Conservation (phyloP, 1,140 invertebrate genomes). For the Melanaphis sacchari region DNA sequence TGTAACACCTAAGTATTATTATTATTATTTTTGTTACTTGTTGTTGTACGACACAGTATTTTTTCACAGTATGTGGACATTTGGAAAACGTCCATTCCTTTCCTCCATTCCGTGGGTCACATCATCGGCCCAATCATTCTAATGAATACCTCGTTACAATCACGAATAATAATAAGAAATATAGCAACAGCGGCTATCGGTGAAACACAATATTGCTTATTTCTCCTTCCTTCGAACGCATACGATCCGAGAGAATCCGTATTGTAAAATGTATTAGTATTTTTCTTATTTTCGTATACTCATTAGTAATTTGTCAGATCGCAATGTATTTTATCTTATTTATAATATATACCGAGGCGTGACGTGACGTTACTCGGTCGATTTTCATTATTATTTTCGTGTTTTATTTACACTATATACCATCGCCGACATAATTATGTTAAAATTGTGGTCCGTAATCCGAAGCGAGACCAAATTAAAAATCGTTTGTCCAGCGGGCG, state of each 20-base stretch:
- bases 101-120: not conserved
- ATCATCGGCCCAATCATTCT: not conserved
- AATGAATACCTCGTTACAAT: not conserved
- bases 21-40: not conserved
- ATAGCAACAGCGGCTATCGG: not conserved
- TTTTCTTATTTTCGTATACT: not conserved
- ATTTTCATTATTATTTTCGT: not conserved
- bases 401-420: not conserved
- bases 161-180: not conserved
- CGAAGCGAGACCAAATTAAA: not conserved
- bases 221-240: not conserved
- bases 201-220: not conserved
- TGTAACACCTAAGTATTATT: not conserved
- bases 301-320: not conserved
- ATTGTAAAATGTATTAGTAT: not conserved
- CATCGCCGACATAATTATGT: not conserved
- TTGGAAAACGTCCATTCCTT: not conserved
- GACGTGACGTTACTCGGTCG: not conserved
- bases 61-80: not conserved
- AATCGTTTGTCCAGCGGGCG: not conserved
- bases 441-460: not conserved
- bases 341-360: not conserved
- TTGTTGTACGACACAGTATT: not conserved
- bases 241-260: not conserved
- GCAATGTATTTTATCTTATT: not conserved